A percentile compares a stretch with the other conserved stretches of the same genome.
phyloP scores from a whole-genome alignment of 2,797 vertebrate genomes.

The Chelon auratus region DNA sequence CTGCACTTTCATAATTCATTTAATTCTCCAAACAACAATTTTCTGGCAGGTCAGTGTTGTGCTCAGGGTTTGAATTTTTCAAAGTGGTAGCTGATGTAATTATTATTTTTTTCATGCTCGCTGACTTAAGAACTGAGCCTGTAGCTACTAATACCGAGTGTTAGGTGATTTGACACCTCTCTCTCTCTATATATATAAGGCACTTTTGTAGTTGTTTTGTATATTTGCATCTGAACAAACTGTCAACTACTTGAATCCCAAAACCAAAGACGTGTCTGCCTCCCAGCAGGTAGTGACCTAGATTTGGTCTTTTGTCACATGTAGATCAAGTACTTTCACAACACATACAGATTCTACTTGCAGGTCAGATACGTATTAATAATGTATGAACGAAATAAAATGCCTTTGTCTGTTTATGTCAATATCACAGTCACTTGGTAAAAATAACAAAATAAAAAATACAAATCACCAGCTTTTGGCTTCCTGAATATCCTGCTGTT shows the following conservation, averaged over 20 bases:
- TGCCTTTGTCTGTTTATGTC: conserved; percentile 8
- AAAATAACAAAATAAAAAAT: neutral
- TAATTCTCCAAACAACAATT: conserved; percentile 77
- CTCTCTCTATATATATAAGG: conserved; percentile 16
- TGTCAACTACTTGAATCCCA: conserved; percentile 44
- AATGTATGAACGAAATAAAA: conserved; percentile 29
- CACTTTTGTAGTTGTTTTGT: conserved; percentile 30
- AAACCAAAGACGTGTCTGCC: conserved; percentile 30
- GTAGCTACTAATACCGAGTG: conserved; percentile 39
- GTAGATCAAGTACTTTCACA: conserved; percentile 28
- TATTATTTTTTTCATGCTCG: conserved; percentile 33
- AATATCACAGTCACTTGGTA: conserved; percentile 15
- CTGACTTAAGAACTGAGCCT: conserved; percentile 43
- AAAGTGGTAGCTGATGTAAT: conserved; percentile 65
- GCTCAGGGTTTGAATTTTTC: conserved; percentile 66
- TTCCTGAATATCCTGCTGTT: conserved; percentile 14
- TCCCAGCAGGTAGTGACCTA: conserved; percentile 26
- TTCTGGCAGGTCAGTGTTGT: conserved; percentile 74
- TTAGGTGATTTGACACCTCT: conserved; percentile 40
- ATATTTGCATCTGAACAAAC: conserved; percentile 31
- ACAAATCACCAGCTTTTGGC: conserved; percentile 9
- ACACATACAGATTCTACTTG: conserved; percentile 10
- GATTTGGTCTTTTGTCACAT: conserved; percentile 27
- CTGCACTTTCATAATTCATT: conserved; percentile 83
- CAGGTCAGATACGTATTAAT: conserved; percentile 15